phyloP scores from a whole-genome alignment of 2,888 invertebrate species.

The Euspilapteryx auroguttella region DNA sequence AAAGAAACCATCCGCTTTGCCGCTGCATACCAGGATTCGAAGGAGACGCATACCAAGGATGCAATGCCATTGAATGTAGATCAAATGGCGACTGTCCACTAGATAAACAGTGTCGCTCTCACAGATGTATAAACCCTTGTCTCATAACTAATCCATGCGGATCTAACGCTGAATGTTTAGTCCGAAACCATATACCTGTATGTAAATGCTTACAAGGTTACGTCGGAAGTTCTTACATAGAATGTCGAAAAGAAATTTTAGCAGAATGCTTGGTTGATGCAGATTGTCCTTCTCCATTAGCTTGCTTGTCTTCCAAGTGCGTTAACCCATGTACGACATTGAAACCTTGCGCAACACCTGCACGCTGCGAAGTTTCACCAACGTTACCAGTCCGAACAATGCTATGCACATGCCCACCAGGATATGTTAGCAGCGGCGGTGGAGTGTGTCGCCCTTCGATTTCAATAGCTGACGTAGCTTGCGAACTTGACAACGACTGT shows the following conservation, averaged over 20 bases:
- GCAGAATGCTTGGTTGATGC: conserved; percentile 80
- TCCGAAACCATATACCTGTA: conserved; percentile 80
- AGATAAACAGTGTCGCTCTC: conserved; percentile 82
- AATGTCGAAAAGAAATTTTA: conserved; percentile 72
- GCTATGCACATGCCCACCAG: conserved; percentile 88
- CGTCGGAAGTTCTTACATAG: conserved; percentile 79
- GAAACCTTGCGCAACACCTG: conserved; percentile 78
- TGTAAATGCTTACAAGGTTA: conserved; percentile 81
- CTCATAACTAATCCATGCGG: conserved; percentile 77
- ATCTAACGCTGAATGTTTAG: conserved; percentile 75
- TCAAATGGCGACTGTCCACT: conserved; percentile 86
- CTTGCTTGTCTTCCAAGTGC: conserved; percentile 81
- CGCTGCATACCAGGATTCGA: conserved; percentile 80
- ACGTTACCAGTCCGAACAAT: conserved; percentile 85
- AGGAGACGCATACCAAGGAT: conserved; percentile 75
- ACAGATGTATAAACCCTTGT: conserved; percentile 85
- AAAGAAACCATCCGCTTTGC: conserved; percentile 74
- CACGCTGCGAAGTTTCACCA: conserved; percentile 78
- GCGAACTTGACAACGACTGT: conserved; percentile 78
- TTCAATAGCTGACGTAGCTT: conserved; percentile 64
- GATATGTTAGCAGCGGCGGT: conserved; percentile 84
- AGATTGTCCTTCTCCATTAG: conserved; percentile 78
- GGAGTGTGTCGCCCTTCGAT: conserved; percentile 79
- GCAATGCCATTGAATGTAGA: conserved; percentile 79
- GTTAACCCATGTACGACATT: conserved; percentile 79